A percentile compares a stretch with the other conserved stretches of the same genome.
phyloP scores from a whole-genome alignment of 1,140 invertebrate genomes.

The Drosophila burlai region DNA sequence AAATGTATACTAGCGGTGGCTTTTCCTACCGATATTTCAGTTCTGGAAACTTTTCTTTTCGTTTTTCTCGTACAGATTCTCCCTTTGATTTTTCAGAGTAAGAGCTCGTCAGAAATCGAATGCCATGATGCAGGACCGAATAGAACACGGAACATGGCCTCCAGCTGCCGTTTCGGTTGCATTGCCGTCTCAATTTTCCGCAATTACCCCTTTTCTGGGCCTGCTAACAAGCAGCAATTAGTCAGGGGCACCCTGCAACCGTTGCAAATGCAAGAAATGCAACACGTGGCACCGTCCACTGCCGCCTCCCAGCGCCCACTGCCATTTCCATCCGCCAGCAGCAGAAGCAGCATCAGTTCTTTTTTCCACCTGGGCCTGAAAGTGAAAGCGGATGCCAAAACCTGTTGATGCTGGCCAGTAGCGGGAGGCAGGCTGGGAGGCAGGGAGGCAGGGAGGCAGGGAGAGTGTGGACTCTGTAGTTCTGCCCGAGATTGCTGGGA shows the following conservation, averaged over 20 bases:
- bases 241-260: slow-evolving; percentile 31
- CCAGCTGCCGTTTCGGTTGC: neutral
- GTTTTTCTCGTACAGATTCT: neutral
- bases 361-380: slow-evolving; percentile 23
- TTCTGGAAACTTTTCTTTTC: neutral
- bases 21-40: neutral
- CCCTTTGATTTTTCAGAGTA: neutral
- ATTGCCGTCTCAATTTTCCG: slow-evolving; percentile 26
- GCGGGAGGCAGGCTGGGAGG: neutral
- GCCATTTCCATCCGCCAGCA: neutral
- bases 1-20: neutral
- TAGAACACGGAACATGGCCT: neutral
- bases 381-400: slow-evolving; percentile 44
- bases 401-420: slow-evolving; percentile 28
- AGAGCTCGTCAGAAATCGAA: slow-evolving; percentile 26
- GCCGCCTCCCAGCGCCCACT: neutral
- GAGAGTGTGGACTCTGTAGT: neutral
- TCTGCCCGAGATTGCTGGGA: slow-evolving; percentile 25
- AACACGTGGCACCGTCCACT: slow-evolving; percentile 36
- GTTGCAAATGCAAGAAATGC: slow-evolving; percentile 48
- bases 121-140: slow-evolving; percentile 21
- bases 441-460: neutral
- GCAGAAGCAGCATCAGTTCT: neutral
- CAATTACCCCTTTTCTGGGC: slow-evolving; percentile 42
- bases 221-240: slow-evolving; percentile 61